Base-by-base conservation (phyloP, 2,888 invertebrate species). In the Cremastinae sp. region DNA sequence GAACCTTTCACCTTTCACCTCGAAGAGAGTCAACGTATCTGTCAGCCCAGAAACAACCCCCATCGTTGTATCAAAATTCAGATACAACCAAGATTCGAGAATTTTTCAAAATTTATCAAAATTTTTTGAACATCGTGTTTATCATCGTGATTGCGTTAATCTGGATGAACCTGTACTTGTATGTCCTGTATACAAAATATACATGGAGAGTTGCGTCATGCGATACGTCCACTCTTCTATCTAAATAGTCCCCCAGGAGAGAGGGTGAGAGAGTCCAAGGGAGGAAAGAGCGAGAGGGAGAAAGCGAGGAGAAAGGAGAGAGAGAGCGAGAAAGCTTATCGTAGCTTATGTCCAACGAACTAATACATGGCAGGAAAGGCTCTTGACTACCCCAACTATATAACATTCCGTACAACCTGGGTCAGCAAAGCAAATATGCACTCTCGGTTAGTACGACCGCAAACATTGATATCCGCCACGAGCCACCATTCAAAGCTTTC, bases 391-490 rank as follows among this genome's bases (percentile, higher is more conserved):
- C 58, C 62, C 22, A 58, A 75, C 76, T 71, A 58, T 64, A 76
- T 76, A 76, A 80, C 84, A 80, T 80, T 79, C 41, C 41, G 79
- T 82, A 82, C 82, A 84, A 78, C 75, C 74, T 79, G 82, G 82
- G 85, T 87, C 83, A 81, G 78, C 78, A 82, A 73, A 81, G 84
- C 82, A 87, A 87, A 87, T 87, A 87, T 85, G 82, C 86, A 81
- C 80, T 81, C 66, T 82, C 84, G 83, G 85, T 87, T 87, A 85
- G 85, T 80, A 81, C 80, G 78, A 79, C 80, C 81, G 83, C 84
- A 86, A 87, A 87, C 85, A 86, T 84, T 83, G 86, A 84, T 84
- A 82, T 79, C 79, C 66, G 47, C 22, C 78, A 79, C 80, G 77
- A 83, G 10, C 49, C 12, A 10, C 18, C 28, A 64, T 54, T 56